Conservation (phyloP, 2,888 invertebrate genomes). For the Nematopogon swammerdamellus region DNA sequence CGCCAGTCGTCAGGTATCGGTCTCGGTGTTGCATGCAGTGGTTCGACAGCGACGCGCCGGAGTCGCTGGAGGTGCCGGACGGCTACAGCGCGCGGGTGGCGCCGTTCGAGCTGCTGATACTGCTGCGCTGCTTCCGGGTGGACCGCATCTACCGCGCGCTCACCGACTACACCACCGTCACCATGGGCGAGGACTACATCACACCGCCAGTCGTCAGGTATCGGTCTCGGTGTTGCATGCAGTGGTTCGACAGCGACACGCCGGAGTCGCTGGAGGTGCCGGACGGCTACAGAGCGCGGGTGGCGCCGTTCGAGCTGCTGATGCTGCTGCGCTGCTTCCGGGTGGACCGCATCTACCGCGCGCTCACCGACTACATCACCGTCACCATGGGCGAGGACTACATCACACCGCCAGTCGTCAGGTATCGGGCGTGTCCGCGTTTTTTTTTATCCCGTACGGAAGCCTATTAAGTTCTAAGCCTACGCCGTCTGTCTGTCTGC, state of each 20-base stretch:
- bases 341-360: slow-evolving; percentile 82
- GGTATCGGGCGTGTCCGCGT: no score
- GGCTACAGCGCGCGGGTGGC: slow-evolving; percentile 62
- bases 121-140: slow-evolving; percentile 84
- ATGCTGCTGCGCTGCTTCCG: slow-evolving; percentile 89
- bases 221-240: no score
- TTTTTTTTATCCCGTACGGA: no score
- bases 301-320: slow-evolving; percentile 67
- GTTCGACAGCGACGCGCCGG: slow-evolving; percentile 83
- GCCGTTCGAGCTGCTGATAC: slow-evolving; percentile 72
- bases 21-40: no score
- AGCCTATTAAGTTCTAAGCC: no score
- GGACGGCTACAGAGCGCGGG: slow-evolving; percentile 60
- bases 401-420: slow-evolving; percentile 82
- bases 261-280: slow-evolving; percentile 76
- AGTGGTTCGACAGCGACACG: slow-evolving; percentile 85
- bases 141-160: slow-evolving; percentile 85
- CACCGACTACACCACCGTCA: slow-evolving; percentile 74
- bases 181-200: slow-evolving; percentile 86
- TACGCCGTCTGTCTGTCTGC: no score
- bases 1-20: no score
- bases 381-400: slow-evolving; percentile 83
- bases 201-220: slow-evolving; percentile 79
- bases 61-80: slow-evolving; percentile 66
- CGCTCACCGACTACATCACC: slow-evolving; percentile 80